These are phyloP conservation scores for Hemistola chrysoprasaria DNA, from an alignment of 2,888 invertebrate species.

Conservation along the genomic window DNA sequence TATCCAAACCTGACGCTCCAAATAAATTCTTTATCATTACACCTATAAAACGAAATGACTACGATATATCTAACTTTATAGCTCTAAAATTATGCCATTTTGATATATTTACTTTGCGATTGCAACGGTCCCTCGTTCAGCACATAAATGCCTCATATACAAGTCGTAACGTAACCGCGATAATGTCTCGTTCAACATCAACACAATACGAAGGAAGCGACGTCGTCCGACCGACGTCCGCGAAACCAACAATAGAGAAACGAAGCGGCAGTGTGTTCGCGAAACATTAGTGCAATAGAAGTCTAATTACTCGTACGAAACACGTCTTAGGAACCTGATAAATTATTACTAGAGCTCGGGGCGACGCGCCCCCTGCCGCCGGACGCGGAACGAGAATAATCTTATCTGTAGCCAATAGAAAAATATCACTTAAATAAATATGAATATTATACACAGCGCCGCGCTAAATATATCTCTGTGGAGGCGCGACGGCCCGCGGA, in stretches of 20 bases:
- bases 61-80: conserved; percentile 75
- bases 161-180: conserved; percentile 71
- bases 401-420: conserved; percentile 81
- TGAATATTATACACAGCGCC: conserved; percentile 62
- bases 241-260: conserved; percentile 65
- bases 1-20: conserved; percentile 77
- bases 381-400: conserved; percentile 67
- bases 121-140: conserved; percentile 82
- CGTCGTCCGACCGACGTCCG: conserved; percentile 42
- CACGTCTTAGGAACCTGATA: conserved; percentile 81
- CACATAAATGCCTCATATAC: conserved; percentile 79
- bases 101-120: conserved; percentile 81
- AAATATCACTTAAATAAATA: conserved; percentile 82
- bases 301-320: conserved; percentile 81
- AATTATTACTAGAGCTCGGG: conserved; percentile 80
- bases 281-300: conserved; percentile 78
- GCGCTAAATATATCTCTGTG: conserved; percentile 30
- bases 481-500: conserved; percentile 38
- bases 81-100: conserved; percentile 82
- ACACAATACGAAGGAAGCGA: conserved; percentile 64
- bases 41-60: conserved; percentile 82
- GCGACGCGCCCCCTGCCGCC: conserved; percentile 54
- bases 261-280: conserved; percentile 80
- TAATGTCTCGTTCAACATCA: conserved; percentile 59
- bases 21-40: conserved; percentile 81